Percentiles rank a stretch among this genome's conserved stretches.
Evolutionary conservation across 2,113 vertebrate species (phyloP).

Genomic region (Bucco capensis): DNA sequence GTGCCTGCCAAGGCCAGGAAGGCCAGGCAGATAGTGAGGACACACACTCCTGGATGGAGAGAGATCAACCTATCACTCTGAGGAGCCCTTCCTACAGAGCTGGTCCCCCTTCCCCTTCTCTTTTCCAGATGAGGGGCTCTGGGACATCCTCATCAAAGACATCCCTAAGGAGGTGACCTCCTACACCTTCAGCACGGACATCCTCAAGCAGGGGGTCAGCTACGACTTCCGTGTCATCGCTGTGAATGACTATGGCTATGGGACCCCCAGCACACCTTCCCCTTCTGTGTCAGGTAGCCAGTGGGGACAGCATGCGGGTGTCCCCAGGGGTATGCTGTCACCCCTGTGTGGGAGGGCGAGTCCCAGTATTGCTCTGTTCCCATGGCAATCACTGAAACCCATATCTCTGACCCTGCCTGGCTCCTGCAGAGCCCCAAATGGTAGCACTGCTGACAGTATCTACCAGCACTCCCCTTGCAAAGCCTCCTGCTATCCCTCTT

Average conservation of each 20-base stretch:
- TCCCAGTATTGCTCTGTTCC: not conserved
- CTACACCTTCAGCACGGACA: slow-evolving; percentile 94
- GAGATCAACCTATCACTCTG: not conserved
- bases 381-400: rapidly evolving
- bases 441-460: not conserved
- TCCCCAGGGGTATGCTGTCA: not conserved
- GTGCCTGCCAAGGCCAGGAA: not conserved
- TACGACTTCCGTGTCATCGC: slow-evolving; percentile 97
- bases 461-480: not conserved
- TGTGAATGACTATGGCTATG: slow-evolving; percentile 93
- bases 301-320: not conserved
- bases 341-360: not conserved
- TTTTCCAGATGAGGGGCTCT: slow-evolving; percentile 89
- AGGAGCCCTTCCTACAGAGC: not conserved
- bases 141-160: slow-evolving; percentile 98
- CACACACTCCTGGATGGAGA: not conserved
- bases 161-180: slow-evolving; percentile 95
- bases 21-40: not conserved
- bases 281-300: slow-evolving; percentile 89
- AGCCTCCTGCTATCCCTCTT: not conserved
- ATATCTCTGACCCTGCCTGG: not conserved
- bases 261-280: slow-evolving; percentile 90
- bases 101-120: not conserved
- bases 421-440: not conserved
- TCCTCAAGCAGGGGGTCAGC: slow-evolving; percentile 92